Evolutionary conservation across 35 echinoderm and acorn worm species (phyloP).

Genomic region (Holothuria glaberrima): DNA sequence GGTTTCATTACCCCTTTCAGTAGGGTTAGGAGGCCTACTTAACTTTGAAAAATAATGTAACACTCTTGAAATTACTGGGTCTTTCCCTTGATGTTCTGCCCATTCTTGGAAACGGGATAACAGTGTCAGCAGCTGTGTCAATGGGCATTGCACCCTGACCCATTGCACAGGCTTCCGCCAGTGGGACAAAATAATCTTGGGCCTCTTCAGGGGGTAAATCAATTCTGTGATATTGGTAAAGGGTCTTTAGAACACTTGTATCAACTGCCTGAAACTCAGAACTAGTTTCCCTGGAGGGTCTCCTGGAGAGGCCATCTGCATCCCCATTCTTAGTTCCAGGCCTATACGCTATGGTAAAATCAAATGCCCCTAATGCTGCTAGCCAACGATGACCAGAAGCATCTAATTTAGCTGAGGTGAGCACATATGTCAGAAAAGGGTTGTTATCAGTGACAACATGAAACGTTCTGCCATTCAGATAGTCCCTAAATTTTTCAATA

Average conservation of each 20-base stretch:
- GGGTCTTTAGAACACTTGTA: neutral
- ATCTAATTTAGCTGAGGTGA: conserved; percentile 32
- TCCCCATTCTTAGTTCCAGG: conserved; percentile 30
- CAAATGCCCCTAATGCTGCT: conserved; percentile 21
- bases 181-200: neutral
- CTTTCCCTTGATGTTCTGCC: conserved; percentile 27
- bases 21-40: conserved; percentile 3
- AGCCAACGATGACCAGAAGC: conserved; percentile 52
- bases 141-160: conserved; percentile 16
- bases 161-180: conserved; percentile 15
- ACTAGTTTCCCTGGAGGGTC: neutral
- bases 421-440: conserved; percentile 50
- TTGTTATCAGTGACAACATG: conserved; percentile 47
- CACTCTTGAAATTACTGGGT: conserved; percentile 1
- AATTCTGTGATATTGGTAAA: conserved; percentile 27
- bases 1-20: conserved; percentile 35
- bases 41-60: neutral
- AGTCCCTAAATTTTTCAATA: conserved; percentile 56
- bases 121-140: neutral
- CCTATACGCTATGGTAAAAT: conserved; percentile 21
- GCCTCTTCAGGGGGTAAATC: conserved; percentile 14
- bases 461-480: conserved; percentile 23
- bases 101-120: conserved; percentile 16
- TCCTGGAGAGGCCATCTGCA: conserved; percentile 53
- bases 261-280: neutral